These are phyloP conservation scores for Diabrotica undecimpunctata DNA, from an alignment of 1,140 invertebrate species.

Conservation along the genomic window DNA sequence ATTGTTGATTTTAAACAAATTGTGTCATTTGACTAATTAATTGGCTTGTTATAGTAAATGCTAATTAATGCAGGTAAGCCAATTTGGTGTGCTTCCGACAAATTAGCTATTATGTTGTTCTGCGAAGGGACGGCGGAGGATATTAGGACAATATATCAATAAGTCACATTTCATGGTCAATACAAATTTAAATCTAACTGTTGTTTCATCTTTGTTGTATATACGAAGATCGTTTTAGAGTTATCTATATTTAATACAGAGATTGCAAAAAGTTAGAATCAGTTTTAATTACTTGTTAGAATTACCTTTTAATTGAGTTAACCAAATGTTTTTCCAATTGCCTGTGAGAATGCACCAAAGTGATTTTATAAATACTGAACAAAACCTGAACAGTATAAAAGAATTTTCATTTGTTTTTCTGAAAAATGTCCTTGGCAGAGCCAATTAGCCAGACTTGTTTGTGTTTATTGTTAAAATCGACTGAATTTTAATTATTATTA, in stretches of 20 bases:
- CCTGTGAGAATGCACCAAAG: too few relatives aligned
- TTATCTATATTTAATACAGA: neutral
- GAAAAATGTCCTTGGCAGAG: too few relatives aligned
- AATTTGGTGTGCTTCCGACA: neutral
- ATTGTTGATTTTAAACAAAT: neutral
- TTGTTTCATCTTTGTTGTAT: neutral
- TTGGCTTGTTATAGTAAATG: constrained; percentile 2
- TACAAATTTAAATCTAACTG: neutral
- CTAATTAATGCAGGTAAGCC: neutral
- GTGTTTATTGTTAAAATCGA: too few relatives aligned
- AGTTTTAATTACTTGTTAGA: too few relatives aligned
- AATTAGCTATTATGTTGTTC: neutral
- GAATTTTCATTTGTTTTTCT: too few relatives aligned
- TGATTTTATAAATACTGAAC: too few relatives aligned
- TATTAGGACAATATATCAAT: neutral
- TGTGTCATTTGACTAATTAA: neutral
- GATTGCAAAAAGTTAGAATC: neutral
- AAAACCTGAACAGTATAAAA: too few relatives aligned
- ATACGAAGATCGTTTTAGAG: neutral
- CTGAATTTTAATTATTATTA: too few relatives aligned
- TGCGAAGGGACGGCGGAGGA: neutral
- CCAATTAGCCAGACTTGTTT: too few relatives aligned
- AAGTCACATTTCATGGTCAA: neutral
- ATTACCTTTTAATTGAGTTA: too few relatives aligned
- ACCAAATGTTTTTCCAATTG: too few relatives aligned